Conservation (phyloP, 2,113 vertebrate genomes). For the Gopherus evgoodei region DNA sequence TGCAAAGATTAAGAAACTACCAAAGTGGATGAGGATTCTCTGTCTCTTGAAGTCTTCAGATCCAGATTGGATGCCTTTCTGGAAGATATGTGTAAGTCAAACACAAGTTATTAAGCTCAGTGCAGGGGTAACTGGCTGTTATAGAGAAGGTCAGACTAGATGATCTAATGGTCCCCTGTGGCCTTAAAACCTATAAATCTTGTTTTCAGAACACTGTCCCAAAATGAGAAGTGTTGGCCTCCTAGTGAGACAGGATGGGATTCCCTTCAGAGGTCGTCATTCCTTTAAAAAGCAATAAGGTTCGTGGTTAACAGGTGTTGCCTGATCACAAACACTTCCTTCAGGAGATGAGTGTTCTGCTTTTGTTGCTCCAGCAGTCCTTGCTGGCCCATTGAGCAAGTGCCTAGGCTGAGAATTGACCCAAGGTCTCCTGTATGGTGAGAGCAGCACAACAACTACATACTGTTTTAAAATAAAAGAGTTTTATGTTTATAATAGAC, state of each 20-base stretch:
- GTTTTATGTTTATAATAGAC: neutral
- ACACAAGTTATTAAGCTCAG: neutral
- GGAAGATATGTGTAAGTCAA: neutral
- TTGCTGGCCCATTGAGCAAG: neutral
- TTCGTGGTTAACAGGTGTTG: neutral
- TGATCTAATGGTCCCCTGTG: neutral
- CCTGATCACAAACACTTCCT: neutral
- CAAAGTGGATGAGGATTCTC: neutral
- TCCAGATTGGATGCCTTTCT: neutral
- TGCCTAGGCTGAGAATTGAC: neutral
- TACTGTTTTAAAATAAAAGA: neutral
- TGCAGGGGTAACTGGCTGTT: neutral
- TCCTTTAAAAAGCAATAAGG: neutral
- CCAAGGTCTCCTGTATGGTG: neutral
- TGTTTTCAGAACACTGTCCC: neutral
- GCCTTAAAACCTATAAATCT: conserved; percentile 15
- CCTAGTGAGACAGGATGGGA: neutral
- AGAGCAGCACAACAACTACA: neutral
- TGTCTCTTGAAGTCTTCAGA: neutral
- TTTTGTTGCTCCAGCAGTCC: neutral
- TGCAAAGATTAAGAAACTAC: neutral
- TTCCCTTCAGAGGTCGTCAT: neutral
- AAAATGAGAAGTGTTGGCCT: neutral
- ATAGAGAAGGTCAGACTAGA: conserved; percentile 29
- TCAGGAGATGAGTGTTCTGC: neutral